Percentiles rank a stretch among this genome's conserved stretches.
Evolutionary conservation across 2,113 vertebrate species (phyloP).

Genomic region (Jacana jacana): DNA sequence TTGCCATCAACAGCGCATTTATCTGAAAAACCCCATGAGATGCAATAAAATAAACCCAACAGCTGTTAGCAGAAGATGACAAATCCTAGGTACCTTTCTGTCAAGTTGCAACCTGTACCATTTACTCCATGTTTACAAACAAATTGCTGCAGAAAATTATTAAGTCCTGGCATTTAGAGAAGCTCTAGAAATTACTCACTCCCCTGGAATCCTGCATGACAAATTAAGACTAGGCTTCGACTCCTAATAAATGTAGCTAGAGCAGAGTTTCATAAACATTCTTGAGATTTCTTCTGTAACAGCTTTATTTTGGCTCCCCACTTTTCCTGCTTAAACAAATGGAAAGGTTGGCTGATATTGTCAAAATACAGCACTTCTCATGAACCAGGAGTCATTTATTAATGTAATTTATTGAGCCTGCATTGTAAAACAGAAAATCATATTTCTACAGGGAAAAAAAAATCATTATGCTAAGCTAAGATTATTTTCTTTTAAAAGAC

Average conservation of each 20-base stretch:
- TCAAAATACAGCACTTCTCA: constrained; percentile 76
- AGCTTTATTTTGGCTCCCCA: constrained; percentile 77
- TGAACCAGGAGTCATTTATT: constrained; percentile 73
- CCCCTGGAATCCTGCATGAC: constrained; percentile 75
- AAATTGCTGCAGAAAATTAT: constrained; percentile 66
- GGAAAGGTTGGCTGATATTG: constrained; percentile 76
- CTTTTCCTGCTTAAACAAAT: constrained; percentile 79
- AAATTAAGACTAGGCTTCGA: constrained; percentile 68
- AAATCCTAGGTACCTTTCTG: constrained; percentile 60
- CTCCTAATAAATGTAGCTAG: constrained; percentile 73
- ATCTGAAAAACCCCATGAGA: constrained; percentile 45
- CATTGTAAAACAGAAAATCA: constrained; percentile 68
- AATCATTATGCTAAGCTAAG: constrained; percentile 44
- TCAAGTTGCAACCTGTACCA: constrained; percentile 40
- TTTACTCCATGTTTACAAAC: constrained; percentile 69
- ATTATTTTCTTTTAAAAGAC: constrained; percentile 70
- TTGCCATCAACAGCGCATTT: constrained; percentile 33
- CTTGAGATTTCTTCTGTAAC: constrained; percentile 75
- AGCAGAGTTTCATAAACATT: constrained; percentile 77
- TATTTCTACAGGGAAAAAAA: constrained; percentile 48
- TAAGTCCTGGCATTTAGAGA: constrained; percentile 67
- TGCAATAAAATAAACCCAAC: constrained; percentile 38
- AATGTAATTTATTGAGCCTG: constrained; percentile 65
- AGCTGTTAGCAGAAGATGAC: constrained; percentile 56
- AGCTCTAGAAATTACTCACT: constrained; percentile 74